phyloP scores from a whole-genome alignment of 2,888 invertebrate species.

The Crioceris asparagi region DNA sequence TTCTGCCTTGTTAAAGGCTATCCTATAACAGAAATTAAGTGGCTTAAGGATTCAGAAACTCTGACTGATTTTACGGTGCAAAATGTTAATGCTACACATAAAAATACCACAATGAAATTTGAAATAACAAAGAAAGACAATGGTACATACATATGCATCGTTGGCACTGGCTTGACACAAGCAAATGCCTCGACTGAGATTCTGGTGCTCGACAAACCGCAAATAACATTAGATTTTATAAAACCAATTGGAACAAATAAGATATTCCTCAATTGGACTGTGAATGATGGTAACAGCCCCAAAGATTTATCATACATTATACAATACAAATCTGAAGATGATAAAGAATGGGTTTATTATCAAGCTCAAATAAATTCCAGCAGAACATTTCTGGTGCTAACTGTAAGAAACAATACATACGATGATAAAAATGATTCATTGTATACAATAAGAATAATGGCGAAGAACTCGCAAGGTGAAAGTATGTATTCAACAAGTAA shows the following conservation, averaged over 20 bases:
- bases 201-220: conserved; percentile 57
- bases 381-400: conserved; percentile 58
- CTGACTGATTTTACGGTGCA: conserved; percentile 30
- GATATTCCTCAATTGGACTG: conserved; percentile 75
- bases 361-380: conserved; percentile 49
- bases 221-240: conserved; percentile 57
- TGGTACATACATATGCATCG: conserved; percentile 54
- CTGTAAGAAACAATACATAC: conserved; percentile 32
- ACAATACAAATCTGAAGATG: conserved; percentile 43
- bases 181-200: conserved; percentile 30
- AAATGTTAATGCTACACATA: conserved; percentile 45
- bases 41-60: conserved; percentile 47
- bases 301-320: conserved; percentile 48
- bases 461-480: conserved; percentile 53
- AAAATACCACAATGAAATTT: conserved; percentile 46
- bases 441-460: conserved; percentile 57
- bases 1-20: conserved; percentile 49
- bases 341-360: conserved; percentile 46
- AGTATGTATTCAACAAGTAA: conserved; percentile 45
- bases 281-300: conserved; percentile 63
- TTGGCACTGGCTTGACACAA: conserved; percentile 28
- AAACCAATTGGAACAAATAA: conserved; percentile 65
- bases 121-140: conserved; percentile 58
- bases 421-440: conserved; percentile 45
- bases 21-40: conserved; percentile 45